Base-by-base conservation (phyloP, 2,888 invertebrate genomes). In the Nyleta sp. region DNA sequence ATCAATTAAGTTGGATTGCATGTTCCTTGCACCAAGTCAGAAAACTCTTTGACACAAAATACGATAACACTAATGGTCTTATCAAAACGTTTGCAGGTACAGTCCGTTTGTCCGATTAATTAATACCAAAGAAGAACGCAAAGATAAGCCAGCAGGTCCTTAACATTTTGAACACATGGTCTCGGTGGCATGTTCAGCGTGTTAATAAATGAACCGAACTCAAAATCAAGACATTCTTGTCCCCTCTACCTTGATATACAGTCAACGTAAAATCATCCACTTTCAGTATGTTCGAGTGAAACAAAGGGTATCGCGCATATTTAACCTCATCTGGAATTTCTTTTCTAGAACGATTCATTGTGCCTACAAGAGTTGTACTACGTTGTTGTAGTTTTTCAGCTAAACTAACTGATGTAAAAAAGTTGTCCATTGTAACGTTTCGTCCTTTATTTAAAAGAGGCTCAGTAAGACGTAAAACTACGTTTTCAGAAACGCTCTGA, bases 401-500 rank as follows among this genome's bases (percentile, higher is more conserved):
- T 42, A 77, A 52, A 33, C 35, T 71, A 13, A 67, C 33, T 15
- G 59, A 71, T 44, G 71, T 71, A 24, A 79, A 78, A 60, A 79
- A 75, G 38, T 59, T 46, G n/a, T 75, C 62, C n/a, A n/a, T 71
- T 28, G 70, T 78, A 31, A 71, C 35, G 15, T 74, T 78, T 31
- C 50, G 48, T 11, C 72, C 78, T 50, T 71, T 60, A 20, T 28
- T 31, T 17, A 60, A 42, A 62, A 62, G 80, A 50, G 76, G 80
- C 73, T 81, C 76, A 13, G 71, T 13, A 35, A 84, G 65, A 64
- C 60, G 75, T 2, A 72, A 28, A 17, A 79, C 77, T 15, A 83
- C 80, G 80, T 71, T 72, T 77, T 76, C 68, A 28, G 62, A 60
- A 31, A 80, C 46, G 22, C 70, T 64, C 33, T 38, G 50, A 60